Percentiles rank a stretch among this genome's conserved stretches.
Evolutionary conservation across 1,140 invertebrate genomes (phyloP).

Genomic region (Homalodisca vitripennis): DNA sequence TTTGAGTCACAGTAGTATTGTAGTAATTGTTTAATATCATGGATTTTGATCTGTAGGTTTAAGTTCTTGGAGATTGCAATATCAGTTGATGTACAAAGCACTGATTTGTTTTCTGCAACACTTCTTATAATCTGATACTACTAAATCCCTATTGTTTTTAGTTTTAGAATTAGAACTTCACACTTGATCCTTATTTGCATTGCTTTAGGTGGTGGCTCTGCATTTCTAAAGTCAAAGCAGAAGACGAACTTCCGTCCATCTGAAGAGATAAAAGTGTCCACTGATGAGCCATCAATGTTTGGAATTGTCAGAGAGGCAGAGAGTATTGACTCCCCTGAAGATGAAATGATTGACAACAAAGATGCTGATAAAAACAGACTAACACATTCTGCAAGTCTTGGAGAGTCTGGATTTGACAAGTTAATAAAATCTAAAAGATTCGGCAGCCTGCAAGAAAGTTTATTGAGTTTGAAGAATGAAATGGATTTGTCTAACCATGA

Average conservation of each 20-base stretch:
- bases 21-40: too few species aligned
- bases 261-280: neutral
- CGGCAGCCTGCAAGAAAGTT: neutral
- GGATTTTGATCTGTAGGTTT: too few species aligned
- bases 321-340: conserved; percentile 11
- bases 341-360: neutral
- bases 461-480: conserved; percentile 8
- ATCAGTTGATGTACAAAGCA: too few species aligned
- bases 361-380: neutral
- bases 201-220: conserved; percentile 30
- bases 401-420: conserved; percentile 13
- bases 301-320: conserved; percentile 17
- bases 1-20: too few species aligned
- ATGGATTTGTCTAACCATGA: neutral
- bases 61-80: too few species aligned
- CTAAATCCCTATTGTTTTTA: too few species aligned
- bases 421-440: conserved; percentile 2
- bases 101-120: too few species aligned
- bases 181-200: neutral
- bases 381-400: conserved; percentile 7
- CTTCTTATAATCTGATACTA: too few species aligned
- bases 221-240: conserved; percentile 32
- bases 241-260: conserved; percentile 10
- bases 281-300: neutral
- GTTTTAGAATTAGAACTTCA: too few species aligned